Conservation (phyloP, 1,140 invertebrate species). For the Ericerus pela region DNA sequence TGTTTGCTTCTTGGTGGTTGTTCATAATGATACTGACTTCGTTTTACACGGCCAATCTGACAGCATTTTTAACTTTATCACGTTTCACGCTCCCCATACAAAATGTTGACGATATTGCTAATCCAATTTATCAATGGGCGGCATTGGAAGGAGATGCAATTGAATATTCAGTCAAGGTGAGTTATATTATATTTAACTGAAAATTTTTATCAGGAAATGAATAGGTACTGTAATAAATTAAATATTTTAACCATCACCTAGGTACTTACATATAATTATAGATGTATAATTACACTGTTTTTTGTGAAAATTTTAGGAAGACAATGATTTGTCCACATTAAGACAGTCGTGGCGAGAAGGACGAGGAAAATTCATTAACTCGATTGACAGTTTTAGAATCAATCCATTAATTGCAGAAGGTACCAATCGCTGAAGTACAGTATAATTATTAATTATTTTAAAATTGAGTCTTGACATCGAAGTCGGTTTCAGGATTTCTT, state of each 20-base stretch:
- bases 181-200: conserved; percentile 16
- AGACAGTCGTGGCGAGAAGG: conserved; percentile 22
- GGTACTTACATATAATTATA: not conserved
- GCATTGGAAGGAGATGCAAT: conserved; percentile 46
- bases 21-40: conserved; percentile 73
- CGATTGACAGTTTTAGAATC: conserved; percentile 18
- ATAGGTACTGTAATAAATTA: no score
- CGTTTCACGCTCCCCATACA: conserved; percentile 63
- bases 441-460: not conserved
- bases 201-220: not conserved
- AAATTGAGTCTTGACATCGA: no score
- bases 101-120: conserved; percentile 47
- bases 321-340: conserved; percentile 22
- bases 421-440: conserved; percentile 1
- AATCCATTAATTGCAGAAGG: conserved; percentile 17
- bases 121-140: conserved; percentile 50
- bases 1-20: conserved; percentile 84
- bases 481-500: no score
- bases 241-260: no score
- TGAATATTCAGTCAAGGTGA: conserved; percentile 47
- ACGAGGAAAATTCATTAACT: conserved; percentile 23
- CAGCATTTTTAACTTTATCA: conserved; percentile 70
- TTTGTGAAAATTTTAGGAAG: conserved; percentile 17
- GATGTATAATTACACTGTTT: conserved; percentile 1
- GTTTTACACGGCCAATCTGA: conserved; percentile 84